A percentile compares a stretch with the other conserved stretches of the same genome.
Evolutionary conservation across 2,113 vertebrate genomes (phyloP).

Genomic region (Morone saxatilis): DNA sequence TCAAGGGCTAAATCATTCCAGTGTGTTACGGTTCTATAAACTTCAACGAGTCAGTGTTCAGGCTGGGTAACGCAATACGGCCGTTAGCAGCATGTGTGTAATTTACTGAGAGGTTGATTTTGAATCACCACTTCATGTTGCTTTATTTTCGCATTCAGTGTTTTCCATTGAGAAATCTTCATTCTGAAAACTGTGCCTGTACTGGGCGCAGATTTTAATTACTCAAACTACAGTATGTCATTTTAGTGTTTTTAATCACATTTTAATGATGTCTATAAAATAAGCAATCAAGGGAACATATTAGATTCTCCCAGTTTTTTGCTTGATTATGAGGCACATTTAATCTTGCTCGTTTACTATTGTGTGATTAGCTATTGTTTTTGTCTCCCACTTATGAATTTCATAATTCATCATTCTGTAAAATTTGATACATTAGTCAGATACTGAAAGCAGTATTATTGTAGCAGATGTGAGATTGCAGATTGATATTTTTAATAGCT

Average conservation of each 20-base stretch:
- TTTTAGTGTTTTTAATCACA: slow-evolving; percentile 43
- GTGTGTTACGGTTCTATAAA: no score
- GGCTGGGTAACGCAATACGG: no score
- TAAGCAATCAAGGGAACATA: slow-evolving; percentile 45
- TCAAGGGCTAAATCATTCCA: no score
- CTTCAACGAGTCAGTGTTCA: no score
- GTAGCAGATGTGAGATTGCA: background rate
- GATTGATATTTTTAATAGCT: background rate
- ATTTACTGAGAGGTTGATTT: no score
- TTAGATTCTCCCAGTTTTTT: slow-evolving; percentile 45
- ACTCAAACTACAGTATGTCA: slow-evolving; percentile 11
- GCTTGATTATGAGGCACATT: slow-evolving; percentile 39
- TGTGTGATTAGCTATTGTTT: slow-evolving; percentile 45
- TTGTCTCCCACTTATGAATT: slow-evolving; percentile 14
- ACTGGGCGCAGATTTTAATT: slow-evolving; percentile 30
- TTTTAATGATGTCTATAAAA: slow-evolving; percentile 62
- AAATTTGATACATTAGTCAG: slow-evolving; percentile 5
- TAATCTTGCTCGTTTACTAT: slow-evolving; percentile 4
- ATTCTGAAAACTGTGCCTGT: background rate
- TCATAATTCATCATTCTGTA: slow-evolving; percentile 8
- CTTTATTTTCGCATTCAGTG: background rate
- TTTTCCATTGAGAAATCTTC: slow-evolving; percentile 14
- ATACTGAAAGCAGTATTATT: background rate
- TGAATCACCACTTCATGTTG: background rate
- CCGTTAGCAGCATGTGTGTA: no score